Conservation (phyloP, 2,797 vertebrate genomes). For the Gambusia yucatana region DNA sequence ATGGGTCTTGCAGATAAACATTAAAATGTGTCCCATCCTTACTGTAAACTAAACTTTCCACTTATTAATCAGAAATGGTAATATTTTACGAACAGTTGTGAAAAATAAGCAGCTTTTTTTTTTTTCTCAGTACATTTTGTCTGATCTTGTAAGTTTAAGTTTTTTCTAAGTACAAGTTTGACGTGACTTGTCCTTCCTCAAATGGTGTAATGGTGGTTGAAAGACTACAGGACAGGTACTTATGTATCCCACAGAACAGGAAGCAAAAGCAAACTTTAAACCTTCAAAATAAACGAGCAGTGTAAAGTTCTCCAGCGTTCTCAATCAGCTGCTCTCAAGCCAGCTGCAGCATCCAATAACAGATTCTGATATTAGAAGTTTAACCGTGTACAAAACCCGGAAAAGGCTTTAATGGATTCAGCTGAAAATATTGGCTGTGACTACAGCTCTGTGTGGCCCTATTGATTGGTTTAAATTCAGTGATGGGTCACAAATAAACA, state of each 20-base stretch:
- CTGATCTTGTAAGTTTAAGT: not conserved
- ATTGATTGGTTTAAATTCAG: not conserved
- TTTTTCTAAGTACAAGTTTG: not conserved
- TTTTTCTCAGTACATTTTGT: not conserved
- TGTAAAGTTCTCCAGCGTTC: not conserved
- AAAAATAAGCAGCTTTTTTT: not conserved
- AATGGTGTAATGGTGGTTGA: not conserved
- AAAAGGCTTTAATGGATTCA: not conserved
- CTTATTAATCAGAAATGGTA: not conserved
- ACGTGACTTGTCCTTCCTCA: not conserved
- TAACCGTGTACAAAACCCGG: not conserved
- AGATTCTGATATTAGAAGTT: not conserved
- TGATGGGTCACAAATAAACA: slow-evolving; percentile 1
- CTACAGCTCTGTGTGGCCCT: not conserved
- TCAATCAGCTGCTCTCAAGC: not conserved
- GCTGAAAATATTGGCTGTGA: not conserved
- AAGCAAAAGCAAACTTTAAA: not conserved
- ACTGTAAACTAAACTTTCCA: not conserved
- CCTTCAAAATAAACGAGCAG: not conserved
- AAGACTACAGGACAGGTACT: not conserved
- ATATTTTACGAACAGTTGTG: not conserved
- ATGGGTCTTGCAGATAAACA: not conserved
- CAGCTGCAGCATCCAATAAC: too few relatives aligned
- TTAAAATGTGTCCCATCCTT: not conserved
- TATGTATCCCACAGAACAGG: not conserved